Evolutionary conservation across 2,888 invertebrate genomes (phyloP).

Genomic region (Metacarcinus magister): DNA sequence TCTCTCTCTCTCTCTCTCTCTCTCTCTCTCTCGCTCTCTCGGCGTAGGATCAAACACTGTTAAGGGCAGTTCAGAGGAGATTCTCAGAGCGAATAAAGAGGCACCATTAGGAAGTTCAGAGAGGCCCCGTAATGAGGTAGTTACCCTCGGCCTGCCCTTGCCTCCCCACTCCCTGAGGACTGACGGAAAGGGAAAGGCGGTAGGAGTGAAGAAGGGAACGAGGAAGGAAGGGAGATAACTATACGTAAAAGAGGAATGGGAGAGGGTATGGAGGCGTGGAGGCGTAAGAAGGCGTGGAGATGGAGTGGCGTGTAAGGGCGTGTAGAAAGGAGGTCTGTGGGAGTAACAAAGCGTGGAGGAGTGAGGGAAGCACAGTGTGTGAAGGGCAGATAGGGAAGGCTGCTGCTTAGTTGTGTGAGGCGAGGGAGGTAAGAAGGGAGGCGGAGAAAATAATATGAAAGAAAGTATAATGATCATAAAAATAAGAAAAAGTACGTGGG

Average conservation of each 20-base stretch:
- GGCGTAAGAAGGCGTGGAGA: neutral
- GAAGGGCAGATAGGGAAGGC: neutral
- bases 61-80: neutral
- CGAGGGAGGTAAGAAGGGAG: neutral
- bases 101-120: neutral
- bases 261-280: neutral
- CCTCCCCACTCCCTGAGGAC: neutral
- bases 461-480: neutral
- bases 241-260: no score
- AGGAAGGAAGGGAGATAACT: neutral
- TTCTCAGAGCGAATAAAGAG: constrained; percentile 27
- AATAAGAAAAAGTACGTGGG: neutral
- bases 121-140: neutral
- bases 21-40: neutral
- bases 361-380: neutral
- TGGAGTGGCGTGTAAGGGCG: neutral
- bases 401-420: neutral
- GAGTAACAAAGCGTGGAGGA: neutral
- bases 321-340: neutral
- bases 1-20: neutral
- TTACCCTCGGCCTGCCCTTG: neutral
- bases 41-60: neutral
- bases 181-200: neutral
- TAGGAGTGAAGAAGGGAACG: neutral
- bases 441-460: neutral